Base-by-base conservation (phyloP, 1,140 invertebrate species). In the Paralvinella palmiformis region DNA sequence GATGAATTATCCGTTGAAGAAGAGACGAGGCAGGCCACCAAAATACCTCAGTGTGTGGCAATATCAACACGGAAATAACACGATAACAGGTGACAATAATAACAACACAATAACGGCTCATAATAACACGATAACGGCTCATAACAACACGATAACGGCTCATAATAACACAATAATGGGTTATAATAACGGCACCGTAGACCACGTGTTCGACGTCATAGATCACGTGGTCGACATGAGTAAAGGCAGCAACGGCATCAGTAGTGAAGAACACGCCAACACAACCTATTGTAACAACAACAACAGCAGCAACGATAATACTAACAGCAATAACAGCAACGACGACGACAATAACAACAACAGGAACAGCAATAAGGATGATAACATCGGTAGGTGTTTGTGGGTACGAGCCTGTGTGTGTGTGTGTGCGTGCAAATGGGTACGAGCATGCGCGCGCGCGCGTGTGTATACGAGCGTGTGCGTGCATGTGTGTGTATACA, bases 11-110 rank as follows among this genome's bases (percentile, higher is more conserved):
- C n/a, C n/a, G n/a, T n/a, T 60, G 41, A 60, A 60, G 37, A 60
- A 60, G 32, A 3, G 58, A 24, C 10, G 58, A 37, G 58, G 58
- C 13, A 32, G 58, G n/a, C 58, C 58, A 29, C 36, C 58, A 7
- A 60, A 60, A 27, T 60, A 60, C 41, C 58, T 60, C 32, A 41
- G 27, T 37, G 37, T 60, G 10, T 60, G 58, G 58, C 22, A 45
- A 36, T 17, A 60, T 22, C 36, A 57, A 52, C 31, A 52, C 48
- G n/a, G 24, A 10, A 22, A 27, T 13, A 52, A 52, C 17, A 52
- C 31, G 48, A 29, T 29, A 6, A 29, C 48, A 22, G 48, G 31
- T 22, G 31, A 27, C 24, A 22, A 52, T 13, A 29, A 22, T 22
- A 52, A 52, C 24, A 29, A 22, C 10, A 52, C 2, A 29, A 52